Conservation (phyloP, 2,113 vertebrate species). For the Lasiurus borealis region DNA sequence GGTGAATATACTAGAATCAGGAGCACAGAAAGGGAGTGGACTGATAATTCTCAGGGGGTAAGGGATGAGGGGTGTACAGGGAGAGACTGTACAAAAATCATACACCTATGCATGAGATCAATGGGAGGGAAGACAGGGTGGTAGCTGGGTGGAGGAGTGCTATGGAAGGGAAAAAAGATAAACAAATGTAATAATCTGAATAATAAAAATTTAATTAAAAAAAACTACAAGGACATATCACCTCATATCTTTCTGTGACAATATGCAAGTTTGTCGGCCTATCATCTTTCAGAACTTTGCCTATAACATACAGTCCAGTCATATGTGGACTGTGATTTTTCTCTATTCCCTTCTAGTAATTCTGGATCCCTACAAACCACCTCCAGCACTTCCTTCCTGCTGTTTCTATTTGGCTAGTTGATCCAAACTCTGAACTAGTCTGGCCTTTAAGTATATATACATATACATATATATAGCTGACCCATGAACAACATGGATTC, state of each 20-base stretch:
- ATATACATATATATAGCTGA: background rate
- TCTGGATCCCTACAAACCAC: background rate
- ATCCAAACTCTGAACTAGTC: background rate
- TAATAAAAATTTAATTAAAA: too few species aligned
- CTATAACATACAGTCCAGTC: background rate
- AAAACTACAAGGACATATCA: background rate
- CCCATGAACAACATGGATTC: background rate
- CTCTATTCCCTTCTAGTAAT: background rate
- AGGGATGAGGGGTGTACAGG: too few species aligned
- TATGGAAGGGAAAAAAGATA: too few species aligned
- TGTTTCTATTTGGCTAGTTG: background rate
- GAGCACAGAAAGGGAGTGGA: too few species aligned
- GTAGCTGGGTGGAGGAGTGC: too few species aligned
- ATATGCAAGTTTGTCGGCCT: background rate
- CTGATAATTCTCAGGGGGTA: too few species aligned
- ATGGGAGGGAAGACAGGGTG: too few species aligned
- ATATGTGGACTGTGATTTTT: background rate
- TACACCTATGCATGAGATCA: too few species aligned
- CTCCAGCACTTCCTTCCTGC: background rate
- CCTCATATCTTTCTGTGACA: background rate
- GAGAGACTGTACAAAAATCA: too few species aligned
- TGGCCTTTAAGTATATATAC: background rate
- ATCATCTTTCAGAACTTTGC: background rate
- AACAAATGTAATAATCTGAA: too few species aligned
- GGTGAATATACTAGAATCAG: too few species aligned